Percentiles rank a stretch among this genome's conserved stretches.
phyloP scores from a whole-genome alignment of 2,888 invertebrate genomes.

The Mythimna albipuncta region DNA sequence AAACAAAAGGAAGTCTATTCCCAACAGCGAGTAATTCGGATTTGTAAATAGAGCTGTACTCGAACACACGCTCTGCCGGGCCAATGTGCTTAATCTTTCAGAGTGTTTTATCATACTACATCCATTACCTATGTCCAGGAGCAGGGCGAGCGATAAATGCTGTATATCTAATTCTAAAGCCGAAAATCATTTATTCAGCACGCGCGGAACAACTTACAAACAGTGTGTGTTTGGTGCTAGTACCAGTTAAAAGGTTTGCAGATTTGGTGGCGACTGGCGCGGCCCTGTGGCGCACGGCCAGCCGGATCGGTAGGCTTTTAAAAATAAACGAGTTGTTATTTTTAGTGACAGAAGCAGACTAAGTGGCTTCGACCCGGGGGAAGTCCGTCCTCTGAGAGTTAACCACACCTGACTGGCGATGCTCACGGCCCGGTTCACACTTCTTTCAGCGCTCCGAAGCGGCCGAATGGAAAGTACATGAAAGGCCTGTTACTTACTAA shows the following conservation, averaged over 20 bases:
- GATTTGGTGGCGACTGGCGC: conserved; percentile 51
- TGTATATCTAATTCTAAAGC: conserved; percentile 60
- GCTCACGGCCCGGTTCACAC: conserved; percentile 86
- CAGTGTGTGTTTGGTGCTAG: conserved; percentile 61
- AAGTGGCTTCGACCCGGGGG: conserved; percentile 78
- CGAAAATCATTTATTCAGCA: conserved; percentile 65
- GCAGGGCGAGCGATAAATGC: conserved; percentile 51
- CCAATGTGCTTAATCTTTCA: conserved; percentile 30
- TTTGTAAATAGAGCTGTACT: background rate
- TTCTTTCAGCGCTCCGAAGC: conserved; percentile 86
- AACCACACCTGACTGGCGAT: conserved; percentile 84
- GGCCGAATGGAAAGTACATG: conserved; percentile 87
- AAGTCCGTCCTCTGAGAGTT: conserved; percentile 81
- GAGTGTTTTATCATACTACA: conserved; percentile 23
- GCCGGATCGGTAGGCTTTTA: conserved; percentile 75
- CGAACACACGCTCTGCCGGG: conserved; percentile 18
- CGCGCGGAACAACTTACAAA: conserved; percentile 53
- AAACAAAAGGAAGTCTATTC: background rate
- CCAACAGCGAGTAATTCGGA: background rate
- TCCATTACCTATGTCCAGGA: conserved; percentile 35
- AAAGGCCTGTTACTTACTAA: conserved; percentile 84
- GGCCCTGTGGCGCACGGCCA: conserved; percentile 56
- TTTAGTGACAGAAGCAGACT: conserved; percentile 84
- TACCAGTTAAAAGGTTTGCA: conserved; percentile 63
- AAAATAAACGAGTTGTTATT: conserved; percentile 82